Evolutionary conservation across 2,888 invertebrate species (phyloP).

Genomic region (Epicampocera succincta): DNA sequence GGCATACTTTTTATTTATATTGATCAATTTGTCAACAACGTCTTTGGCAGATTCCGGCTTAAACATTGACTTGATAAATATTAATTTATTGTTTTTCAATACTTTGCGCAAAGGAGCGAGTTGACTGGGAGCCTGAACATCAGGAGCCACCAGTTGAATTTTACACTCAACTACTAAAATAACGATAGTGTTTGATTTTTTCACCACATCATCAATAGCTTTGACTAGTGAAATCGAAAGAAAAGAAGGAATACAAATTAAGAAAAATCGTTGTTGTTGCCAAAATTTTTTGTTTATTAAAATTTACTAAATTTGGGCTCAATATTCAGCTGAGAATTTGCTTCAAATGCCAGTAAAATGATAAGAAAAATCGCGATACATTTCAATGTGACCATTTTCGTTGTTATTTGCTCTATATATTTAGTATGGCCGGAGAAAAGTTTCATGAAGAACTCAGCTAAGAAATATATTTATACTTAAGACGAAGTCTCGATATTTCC

Average conservation of each 20-base stretch:
- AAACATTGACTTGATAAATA: slow-evolving; percentile 13
- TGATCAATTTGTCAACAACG: slow-evolving; percentile 1
- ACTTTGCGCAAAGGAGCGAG: neutral
- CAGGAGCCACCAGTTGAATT: slow-evolving; percentile 3
- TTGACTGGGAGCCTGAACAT: neutral
- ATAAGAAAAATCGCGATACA: neutral
- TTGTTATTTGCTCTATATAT: neutral
- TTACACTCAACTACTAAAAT: slow-evolving; percentile 5
- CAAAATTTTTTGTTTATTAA: neutral
- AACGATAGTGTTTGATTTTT: slow-evolving; percentile 8
- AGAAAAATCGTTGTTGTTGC: neutral
- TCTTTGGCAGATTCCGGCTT: neutral
- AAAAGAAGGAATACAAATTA: neutral
- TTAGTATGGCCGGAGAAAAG: neutral
- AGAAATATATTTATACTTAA: slow-evolving; percentile 8
- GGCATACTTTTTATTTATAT: neutral
- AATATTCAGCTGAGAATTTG: neutral
- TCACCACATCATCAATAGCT: neutral
- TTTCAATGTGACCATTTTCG: neutral
- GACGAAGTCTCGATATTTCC: neutral
- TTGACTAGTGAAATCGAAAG: neutral
- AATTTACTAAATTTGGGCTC: slow-evolving; percentile 1
- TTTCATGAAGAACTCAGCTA: neutral
- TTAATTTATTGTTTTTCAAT: slow-evolving; percentile 9
- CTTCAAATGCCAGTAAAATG: neutral